Evolutionary conservation across 2,888 invertebrate species (phyloP).

Genomic region (Orthonevra nobilis): DNA sequence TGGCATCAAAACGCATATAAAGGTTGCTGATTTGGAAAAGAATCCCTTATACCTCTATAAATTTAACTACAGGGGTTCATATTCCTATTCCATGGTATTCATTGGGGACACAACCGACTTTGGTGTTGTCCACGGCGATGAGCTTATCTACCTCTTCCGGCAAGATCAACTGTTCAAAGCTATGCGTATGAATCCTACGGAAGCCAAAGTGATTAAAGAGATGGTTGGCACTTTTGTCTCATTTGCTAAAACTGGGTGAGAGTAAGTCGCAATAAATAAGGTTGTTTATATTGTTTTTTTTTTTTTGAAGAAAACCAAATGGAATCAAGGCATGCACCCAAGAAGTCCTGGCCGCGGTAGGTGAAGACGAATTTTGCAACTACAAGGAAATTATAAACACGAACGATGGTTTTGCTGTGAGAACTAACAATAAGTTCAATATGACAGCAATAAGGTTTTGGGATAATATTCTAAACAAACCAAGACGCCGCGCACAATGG

Average conservation of each 20-base stretch:
- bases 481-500: too few species aligned
- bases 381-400: conserved; percentile 74
- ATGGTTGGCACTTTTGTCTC: conserved; percentile 80
- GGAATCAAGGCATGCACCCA: conserved; percentile 14
- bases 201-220: conserved; percentile 77
- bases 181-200: conserved; percentile 75
- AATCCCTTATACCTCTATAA: conserved; percentile 81
- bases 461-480: conserved; percentile 72
- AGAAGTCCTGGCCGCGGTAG: conserved; percentile 62
- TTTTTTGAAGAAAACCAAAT: conserved; percentile 72
- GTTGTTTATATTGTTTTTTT: too few species aligned
- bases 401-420: conserved; percentile 63
- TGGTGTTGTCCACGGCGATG: conserved; percentile 81
- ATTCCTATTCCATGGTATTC: conserved; percentile 80
- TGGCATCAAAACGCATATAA: conserved; percentile 73
- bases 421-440: conserved; percentile 73
- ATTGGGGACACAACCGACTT: conserved; percentile 75
- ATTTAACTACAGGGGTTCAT: conserved; percentile 80
- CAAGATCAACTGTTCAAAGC: conserved; percentile 79
- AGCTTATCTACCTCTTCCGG: conserved; percentile 81
- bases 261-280: neutral
- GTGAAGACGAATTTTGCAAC: conserved; percentile 74
- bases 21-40: conserved; percentile 71
- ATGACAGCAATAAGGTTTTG: conserved; percentile 74
- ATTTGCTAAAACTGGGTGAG: conserved; percentile 81